Conservation (phyloP, 2,797 vertebrate species). For the Eidolon dupreanum region DNA sequence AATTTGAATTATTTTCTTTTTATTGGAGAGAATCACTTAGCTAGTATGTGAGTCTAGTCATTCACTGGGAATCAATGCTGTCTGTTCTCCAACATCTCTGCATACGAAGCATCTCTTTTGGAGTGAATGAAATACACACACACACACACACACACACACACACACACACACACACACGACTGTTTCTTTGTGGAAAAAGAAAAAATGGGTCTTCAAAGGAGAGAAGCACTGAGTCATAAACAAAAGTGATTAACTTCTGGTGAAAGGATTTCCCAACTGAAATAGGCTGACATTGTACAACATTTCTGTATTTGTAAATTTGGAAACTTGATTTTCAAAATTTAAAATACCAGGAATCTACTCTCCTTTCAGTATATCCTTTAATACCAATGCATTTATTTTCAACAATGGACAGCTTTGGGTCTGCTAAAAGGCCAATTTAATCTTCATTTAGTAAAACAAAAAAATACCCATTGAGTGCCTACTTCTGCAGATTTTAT, state of each 20-base stretch:
- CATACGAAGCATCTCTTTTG: background rate
- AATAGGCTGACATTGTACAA: background rate
- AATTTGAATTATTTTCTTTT: background rate
- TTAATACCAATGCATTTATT: background rate
- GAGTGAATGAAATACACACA: background rate
- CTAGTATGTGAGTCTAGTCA: background rate
- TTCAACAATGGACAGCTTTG: background rate
- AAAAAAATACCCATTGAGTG: background rate
- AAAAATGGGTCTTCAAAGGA: background rate
- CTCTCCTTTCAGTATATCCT: background rate
- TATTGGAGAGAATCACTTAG: background rate
- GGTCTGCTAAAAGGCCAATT: background rate
- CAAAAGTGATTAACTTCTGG: background rate
- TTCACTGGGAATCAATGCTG: accelerated
- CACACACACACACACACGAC: background rate
- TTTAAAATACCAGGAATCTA: background rate
- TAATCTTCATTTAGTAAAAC: background rate
- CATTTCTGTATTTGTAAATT: background rate
- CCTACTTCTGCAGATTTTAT: background rate
- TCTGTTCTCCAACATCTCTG: background rate
- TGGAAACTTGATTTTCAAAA: background rate
- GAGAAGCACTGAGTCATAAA: background rate
- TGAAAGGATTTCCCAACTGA: background rate
- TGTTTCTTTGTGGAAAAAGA: background rate
- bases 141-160: no score